phyloP scores from a whole-genome alignment of 1,140 invertebrate species.

The Drosophila sp. region DNA sequence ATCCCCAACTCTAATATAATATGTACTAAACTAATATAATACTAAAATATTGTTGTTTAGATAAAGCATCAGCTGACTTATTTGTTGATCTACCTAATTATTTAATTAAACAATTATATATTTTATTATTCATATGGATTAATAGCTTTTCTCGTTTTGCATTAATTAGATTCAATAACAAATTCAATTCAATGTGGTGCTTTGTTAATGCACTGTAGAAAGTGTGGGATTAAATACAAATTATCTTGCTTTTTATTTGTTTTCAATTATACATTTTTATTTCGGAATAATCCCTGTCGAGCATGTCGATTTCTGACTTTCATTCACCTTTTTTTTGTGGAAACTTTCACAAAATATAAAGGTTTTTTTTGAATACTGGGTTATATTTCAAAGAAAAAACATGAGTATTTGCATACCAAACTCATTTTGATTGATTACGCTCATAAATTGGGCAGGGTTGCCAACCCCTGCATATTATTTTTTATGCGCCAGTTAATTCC shows the following conservation, averaged over 20 bases:
- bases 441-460: background rate
- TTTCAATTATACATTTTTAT: slow-evolving; percentile 14
- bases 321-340: background rate
- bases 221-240: background rate
- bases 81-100: slow-evolving; percentile 1
- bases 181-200: background rate
- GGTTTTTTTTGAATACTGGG: background rate
- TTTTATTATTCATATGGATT: background rate
- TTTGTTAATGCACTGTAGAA: background rate
- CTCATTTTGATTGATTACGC: background rate
- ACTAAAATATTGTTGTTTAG: background rate
- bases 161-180: slow-evolving; percentile 2
- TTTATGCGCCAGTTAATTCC: background rate
- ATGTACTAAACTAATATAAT: too few relatives aligned
- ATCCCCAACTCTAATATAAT: too few relatives aligned
- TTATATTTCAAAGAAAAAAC: too few relatives aligned
- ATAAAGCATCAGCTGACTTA: background rate
- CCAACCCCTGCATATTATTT: background rate
- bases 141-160: background rate
- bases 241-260: slow-evolving; percentile 2
- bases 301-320: background rate
- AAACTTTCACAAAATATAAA: background rate
- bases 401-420: background rate
- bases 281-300: background rate
- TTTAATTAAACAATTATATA: background rate